These are phyloP conservation scores for Clarias laeviceps DNA, from an alignment of 2,797 vertebrate genomes.

Conservation along the genomic window DNA sequence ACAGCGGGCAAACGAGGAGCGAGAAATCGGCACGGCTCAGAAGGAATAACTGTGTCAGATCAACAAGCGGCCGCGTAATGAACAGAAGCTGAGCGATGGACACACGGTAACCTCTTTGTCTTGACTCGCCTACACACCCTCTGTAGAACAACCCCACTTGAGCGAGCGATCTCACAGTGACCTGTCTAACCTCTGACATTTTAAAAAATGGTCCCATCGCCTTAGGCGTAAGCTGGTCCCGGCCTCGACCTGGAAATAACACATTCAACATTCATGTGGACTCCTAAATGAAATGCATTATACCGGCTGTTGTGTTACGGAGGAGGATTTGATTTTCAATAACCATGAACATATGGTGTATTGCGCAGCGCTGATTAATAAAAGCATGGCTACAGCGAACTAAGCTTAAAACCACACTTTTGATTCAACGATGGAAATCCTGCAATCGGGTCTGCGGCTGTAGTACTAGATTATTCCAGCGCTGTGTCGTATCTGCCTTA, in stretches of 20 bases:
- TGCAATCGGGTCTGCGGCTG: neutral
- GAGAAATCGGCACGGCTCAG: neutral
- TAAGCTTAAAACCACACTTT: constrained; percentile 17
- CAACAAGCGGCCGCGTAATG: neutral
- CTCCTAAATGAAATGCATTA: constrained; percentile 28
- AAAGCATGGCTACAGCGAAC: constrained; percentile 6
- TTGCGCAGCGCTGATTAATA: constrained; percentile 21
- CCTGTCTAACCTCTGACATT: constrained; percentile 26
- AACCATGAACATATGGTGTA: constrained; percentile 31
- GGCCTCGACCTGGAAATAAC: constrained; percentile 10
- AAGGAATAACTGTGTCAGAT: constrained; percentile 9
- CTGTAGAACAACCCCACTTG: neutral
- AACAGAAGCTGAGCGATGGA: neutral
- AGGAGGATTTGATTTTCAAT: constrained; percentile 27
- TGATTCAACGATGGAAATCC: neutral
- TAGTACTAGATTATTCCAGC: neutral
- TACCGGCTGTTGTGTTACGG: constrained; percentile 4
- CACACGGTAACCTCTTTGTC: neutral
- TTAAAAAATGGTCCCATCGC: neutral
- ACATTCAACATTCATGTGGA: constrained; percentile 24
- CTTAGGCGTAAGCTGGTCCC: constrained; percentile 3
- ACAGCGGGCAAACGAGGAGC: neutral
- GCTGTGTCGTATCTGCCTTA: neutral
- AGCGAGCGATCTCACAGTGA: neutral
- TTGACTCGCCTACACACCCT: neutral